Percentiles rank a stretch among this genome's conserved stretches.
Conservation (phyloP, 2,888 invertebrate species). For the Liopterus haemorrhoidalis region DNA sequence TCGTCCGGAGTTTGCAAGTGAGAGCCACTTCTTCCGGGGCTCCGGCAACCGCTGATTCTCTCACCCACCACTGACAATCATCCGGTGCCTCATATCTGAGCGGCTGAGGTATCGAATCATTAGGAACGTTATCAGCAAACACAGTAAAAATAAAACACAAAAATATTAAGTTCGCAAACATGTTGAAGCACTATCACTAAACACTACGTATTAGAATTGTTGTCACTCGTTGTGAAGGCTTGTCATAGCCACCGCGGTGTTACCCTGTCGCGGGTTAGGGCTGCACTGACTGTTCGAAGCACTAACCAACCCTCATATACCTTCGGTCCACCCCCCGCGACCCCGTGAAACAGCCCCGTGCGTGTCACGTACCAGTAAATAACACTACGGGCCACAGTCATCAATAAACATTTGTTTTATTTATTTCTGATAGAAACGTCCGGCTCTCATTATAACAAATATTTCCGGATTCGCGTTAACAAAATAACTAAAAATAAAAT, state of each 20-base stretch:
- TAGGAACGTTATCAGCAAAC: constrained; percentile 27
- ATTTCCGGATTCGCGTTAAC: constrained; percentile 5
- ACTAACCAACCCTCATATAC: constrained; percentile 33
- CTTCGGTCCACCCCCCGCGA: constrained; percentile 30
- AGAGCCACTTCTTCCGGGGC: constrained; percentile 65
- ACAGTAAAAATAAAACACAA: constrained; percentile 1
- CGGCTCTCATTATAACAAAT: constrained; percentile 16
- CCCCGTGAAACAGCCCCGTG: constrained; percentile 33
- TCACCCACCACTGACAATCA: constrained; percentile 74
- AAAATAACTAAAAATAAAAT: not conserved
- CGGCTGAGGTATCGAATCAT: constrained; percentile 44
- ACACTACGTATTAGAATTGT: constrained; percentile 1
- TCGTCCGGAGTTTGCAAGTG: constrained; percentile 72
- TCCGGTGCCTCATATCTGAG: constrained; percentile 74
- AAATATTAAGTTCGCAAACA: constrained; percentile 8
- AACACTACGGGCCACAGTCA: constrained; percentile 21
- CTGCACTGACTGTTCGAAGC: constrained; percentile 31
- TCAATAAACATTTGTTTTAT: constrained; percentile 21
- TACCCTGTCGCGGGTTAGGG: constrained; percentile 29
- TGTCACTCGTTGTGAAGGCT: not conserved
- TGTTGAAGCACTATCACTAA: constrained; percentile 8
- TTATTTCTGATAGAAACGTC: constrained; percentile 19
- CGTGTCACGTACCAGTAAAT: constrained; percentile 28
- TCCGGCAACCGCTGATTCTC: constrained; percentile 53
- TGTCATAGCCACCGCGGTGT: constrained; percentile 21